Conservation (phyloP, 1,140 invertebrate genomes). For the Hypsibius dujardini region DNA sequence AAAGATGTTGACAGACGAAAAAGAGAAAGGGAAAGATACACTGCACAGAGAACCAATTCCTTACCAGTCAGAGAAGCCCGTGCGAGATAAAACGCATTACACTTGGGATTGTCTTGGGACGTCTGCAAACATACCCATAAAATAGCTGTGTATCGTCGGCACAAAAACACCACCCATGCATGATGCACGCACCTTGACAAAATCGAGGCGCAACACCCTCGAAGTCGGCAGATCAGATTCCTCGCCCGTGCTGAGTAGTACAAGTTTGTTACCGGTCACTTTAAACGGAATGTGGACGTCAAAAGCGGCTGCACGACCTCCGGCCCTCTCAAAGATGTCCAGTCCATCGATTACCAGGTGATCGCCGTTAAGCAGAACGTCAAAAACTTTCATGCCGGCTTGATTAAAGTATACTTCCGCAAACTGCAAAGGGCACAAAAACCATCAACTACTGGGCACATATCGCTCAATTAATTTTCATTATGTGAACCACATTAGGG, state of each 20-base stretch:
- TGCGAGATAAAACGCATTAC: slow-evolving; percentile 80
- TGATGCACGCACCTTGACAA: slow-evolving; percentile 50
- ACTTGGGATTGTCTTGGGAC: slow-evolving; percentile 84
- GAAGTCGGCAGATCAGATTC: slow-evolving; percentile 50
- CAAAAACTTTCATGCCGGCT: slow-evolving; percentile 77
- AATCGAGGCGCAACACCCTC: slow-evolving; percentile 63
- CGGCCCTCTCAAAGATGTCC: slow-evolving; percentile 74
- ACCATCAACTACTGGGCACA: no score
- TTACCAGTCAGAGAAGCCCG: slow-evolving; percentile 60
- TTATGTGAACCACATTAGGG: no score
- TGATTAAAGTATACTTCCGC: slow-evolving; percentile 80
- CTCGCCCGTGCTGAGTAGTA: slow-evolving; percentile 49
- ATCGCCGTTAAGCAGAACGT: slow-evolving; percentile 79
- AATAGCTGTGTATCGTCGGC: no score
- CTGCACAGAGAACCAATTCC: slow-evolving; percentile 20
- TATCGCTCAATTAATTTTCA: no score
- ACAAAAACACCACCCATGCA: slow-evolving; percentile 22
- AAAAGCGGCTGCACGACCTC: slow-evolving; percentile 70
- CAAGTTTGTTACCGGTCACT: slow-evolving; percentile 53
- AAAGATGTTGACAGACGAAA: not conserved
- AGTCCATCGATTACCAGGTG: slow-evolving; percentile 74
- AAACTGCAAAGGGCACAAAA: slow-evolving; percentile 35
- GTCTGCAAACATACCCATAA: slow-evolving; percentile 41
- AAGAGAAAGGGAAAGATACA: slow-evolving; percentile 11
- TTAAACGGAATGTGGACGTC: slow-evolving; percentile 76